Conservation (phyloP, 35 echinoderm and acorn worm species). For the Chiridota heheva region DNA sequence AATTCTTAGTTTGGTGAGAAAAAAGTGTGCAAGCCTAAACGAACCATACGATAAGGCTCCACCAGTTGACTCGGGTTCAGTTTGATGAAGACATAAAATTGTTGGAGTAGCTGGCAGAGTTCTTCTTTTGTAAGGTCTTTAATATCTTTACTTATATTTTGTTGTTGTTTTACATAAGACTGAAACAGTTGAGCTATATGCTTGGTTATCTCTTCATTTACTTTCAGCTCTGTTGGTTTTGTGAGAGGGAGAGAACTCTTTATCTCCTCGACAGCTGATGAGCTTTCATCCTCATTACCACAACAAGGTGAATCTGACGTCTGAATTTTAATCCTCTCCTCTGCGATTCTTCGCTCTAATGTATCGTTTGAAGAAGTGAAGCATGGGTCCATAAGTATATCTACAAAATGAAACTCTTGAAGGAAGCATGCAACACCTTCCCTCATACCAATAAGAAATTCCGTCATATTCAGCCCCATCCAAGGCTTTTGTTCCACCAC, state of each 20-base stretch:
- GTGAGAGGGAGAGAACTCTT: neutral
- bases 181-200: neutral
- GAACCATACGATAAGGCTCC: conserved; percentile 25
- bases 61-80: conserved; percentile 7
- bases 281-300: neutral
- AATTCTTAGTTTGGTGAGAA: conserved; percentile 5
- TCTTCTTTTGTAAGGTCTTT: neutral
- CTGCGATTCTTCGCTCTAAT: neutral
- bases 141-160: conserved; percentile 25
- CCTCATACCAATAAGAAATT: conserved; percentile 22
- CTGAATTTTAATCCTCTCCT: no score
- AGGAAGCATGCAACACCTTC: conserved; percentile 25
- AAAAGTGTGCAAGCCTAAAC: conserved; percentile 30
- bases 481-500: conserved; percentile 14
- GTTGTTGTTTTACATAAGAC: neutral
- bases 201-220: conserved; percentile 13
- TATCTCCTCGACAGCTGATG: neutral
- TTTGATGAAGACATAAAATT: conserved; percentile 27
- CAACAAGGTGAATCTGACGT: no score
- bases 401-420: conserved; percentile 5
- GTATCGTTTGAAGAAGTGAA: neutral
- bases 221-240: neutral
- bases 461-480: conserved; percentile 23
- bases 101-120: neutral
- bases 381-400: neutral